Evolutionary conservation across 2,797 vertebrate genomes (phyloP), one percentile per base, ranked within the genome.

Genomic region (Crocodylus rhombifer): DNA sequence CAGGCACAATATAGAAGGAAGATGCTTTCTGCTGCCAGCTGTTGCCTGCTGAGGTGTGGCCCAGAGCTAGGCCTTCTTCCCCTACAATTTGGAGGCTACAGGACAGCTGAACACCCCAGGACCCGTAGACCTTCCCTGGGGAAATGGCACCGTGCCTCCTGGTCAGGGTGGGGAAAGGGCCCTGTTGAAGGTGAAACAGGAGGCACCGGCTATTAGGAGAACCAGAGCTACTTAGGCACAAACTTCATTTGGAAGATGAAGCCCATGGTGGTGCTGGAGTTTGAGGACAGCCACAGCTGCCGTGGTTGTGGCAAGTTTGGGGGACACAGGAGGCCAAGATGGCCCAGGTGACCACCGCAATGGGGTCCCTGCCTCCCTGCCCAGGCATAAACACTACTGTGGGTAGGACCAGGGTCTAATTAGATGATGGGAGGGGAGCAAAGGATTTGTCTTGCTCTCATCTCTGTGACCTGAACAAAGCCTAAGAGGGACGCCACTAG

Each of bases 161-260:
- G 67, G 67, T 12, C 21, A 14, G 14, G 33, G 18, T 42, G 18
- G 30, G 67, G 67, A 36, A 23, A 36, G 67, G 67, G 67, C 33
- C 67, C 33, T 71, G 33, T 11, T 71, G 33, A 71, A 42, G 21
- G 21, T 71, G 33, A 71, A 71, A 42, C 11, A 36, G 67, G 67
- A 42, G 21, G 33, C 33, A 23, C 33, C 33, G 36, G 67, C 20
- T 71, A 20, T 11, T 21, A 13, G 21, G 20, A 21, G 23, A 36
- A 6, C 2, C 18, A 69, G 18, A 69, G n/a, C 30, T 12, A 6
- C 67, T 69, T 33, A 18, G 30, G 67, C n/a, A 4, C 36, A 69
- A 42, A 23, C 33, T 13, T 25, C 42, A 33, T 8, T 4, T 5
- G 3, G 3, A 6, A 5, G 9, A 5, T 3, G 30, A 3, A 11